Conservation (phyloP, 2,797 vertebrate species). For the Manis crassicaudata region DNA sequence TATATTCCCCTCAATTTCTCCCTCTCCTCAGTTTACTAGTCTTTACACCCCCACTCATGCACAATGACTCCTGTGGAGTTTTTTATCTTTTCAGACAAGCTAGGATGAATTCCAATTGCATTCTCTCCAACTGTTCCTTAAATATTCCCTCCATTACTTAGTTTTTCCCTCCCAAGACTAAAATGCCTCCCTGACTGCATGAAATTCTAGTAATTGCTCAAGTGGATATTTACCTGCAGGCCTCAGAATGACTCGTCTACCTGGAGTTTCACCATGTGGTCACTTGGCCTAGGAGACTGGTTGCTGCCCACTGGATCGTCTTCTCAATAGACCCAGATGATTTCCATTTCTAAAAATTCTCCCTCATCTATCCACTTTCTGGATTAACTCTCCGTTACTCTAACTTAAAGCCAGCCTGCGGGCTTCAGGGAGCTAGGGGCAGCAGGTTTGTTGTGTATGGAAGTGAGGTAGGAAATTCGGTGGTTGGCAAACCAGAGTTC, state of each 20-base stretch:
- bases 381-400: not conserved
- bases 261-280: not conserved
- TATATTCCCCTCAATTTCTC: not conserved
- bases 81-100: conserved; percentile 42
- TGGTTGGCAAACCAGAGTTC: conserved; percentile 13
- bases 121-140: conserved; percentile 67
- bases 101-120: conserved; percentile 71
- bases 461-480: not conserved
- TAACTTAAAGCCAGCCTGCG: not conserved
- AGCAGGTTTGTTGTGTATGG: not conserved
- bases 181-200: not conserved
- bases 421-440: not conserved
- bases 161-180: conserved; percentile 40
- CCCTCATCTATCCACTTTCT: not conserved
- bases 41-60: conserved; percentile 57
- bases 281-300: not conserved
- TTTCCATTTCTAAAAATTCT: conserved; percentile 37
- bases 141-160: conserved; percentile 52
- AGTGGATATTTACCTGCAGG: not conserved
- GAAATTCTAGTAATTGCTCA: conserved; percentile 49
- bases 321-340: not conserved
- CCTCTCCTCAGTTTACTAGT: conserved; percentile 48
- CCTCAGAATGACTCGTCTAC: not conserved
- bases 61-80: conserved; percentile 39
- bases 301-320: conserved; percentile 39